phyloP scores from a whole-genome alignment of 2,797 vertebrate species.

The Oreonectes daqikongensis region DNA sequence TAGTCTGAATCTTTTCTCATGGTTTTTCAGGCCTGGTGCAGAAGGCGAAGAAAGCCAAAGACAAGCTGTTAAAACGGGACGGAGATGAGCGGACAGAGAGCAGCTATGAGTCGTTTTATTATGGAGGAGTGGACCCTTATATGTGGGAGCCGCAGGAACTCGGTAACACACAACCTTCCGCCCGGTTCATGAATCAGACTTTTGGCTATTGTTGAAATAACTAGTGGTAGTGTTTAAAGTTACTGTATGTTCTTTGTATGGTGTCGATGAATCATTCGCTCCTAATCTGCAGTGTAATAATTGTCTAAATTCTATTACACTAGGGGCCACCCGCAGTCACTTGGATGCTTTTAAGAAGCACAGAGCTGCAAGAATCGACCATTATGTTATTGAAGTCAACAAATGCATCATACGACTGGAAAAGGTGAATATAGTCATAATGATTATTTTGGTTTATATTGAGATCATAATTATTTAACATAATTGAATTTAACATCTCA shows the following conservation, averaged over 20 bases:
- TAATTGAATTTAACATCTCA: no score
- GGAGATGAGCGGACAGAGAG: conserved; percentile 86
- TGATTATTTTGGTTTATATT: no score
- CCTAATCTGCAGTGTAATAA: conserved; percentile 6
- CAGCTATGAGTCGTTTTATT: conserved; percentile 91
- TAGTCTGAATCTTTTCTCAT: background rate
- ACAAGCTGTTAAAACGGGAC: conserved; percentile 90
- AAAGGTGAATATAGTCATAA: conserved; percentile 79
- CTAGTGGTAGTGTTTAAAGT: background rate
- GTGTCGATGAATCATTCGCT: background rate
- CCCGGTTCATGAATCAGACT: background rate
- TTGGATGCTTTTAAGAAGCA: conserved; percentile 93
- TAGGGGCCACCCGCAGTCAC: conserved; percentile 88
- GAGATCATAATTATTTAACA: no score
- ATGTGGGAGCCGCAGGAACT: conserved; percentile 99
- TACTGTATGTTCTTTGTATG: background rate
- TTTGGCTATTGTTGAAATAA: background rate
- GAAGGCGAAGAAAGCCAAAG: conserved; percentile 96
- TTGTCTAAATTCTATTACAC: conserved; percentile 9
- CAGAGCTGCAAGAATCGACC: conserved; percentile 94
- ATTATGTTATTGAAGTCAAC: conserved; percentile 98
- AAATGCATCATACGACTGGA: conserved; percentile 97
- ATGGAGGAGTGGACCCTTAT: conserved; percentile 93
- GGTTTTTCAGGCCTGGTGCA: conserved; percentile 84
- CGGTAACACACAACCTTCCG: conserved; percentile 74